These are phyloP conservation scores for Leistus spinibarbis DNA, from an alignment of 2,888 invertebrate species.

Conservation along the genomic window DNA sequence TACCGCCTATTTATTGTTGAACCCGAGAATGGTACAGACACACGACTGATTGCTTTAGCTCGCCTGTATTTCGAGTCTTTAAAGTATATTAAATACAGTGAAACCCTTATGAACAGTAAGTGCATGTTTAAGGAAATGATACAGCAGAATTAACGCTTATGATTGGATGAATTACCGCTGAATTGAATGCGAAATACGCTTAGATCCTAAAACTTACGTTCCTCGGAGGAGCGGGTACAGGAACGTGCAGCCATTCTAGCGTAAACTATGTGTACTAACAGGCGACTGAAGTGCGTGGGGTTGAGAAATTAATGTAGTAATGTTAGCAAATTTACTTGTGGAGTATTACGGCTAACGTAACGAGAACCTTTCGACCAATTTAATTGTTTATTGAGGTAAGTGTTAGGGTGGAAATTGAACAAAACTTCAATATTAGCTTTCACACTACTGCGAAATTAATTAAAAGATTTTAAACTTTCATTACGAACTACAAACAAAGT, in stretches of 20 bases:
- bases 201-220: not conserved
- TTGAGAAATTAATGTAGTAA: conserved; percentile 36
- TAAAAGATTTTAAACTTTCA: not conserved
- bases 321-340: conserved; percentile 37
- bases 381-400: conserved; percentile 39
- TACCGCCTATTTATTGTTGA: too few relatives aligned
- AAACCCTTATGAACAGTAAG: not conserved
- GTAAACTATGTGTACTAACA: conserved; percentile 36
- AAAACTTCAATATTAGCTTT: conserved; percentile 33
- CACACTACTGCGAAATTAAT: conserved; percentile 13
- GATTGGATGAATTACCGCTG: not conserved
- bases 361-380: conserved; percentile 35
- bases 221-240: not conserved
- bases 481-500: not conserved
- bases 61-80: too few relatives aligned
- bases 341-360: conserved; percentile 12
- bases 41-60: too few relatives aligned
- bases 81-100: too few relatives aligned
- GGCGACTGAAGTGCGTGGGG: conserved; percentile 27
- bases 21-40: too few relatives aligned
- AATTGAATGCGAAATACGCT: not conserved
- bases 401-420: conserved; percentile 12
- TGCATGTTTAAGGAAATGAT: not conserved
- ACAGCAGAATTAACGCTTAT: not conserved
- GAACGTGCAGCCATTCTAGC: conserved; percentile 17